Percentiles rank a stretch among this genome's conserved stretches.
phyloP scores from a whole-genome alignment of 2,113 vertebrate genomes.

The Strigops habroptila region DNA sequence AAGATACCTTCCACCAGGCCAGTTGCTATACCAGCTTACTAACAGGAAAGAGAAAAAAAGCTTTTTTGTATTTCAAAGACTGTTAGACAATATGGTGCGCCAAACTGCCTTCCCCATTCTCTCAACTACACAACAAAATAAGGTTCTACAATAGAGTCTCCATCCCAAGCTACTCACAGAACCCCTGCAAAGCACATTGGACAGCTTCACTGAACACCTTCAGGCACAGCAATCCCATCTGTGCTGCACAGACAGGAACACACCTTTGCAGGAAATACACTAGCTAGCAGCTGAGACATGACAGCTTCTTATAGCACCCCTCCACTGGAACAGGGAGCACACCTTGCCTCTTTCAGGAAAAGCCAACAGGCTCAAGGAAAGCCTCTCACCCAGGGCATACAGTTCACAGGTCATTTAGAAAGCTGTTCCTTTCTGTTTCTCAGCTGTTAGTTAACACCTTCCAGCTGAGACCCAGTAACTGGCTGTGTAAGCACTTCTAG shows the following conservation, averaged over 20 bases:
- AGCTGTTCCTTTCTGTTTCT: neutral
- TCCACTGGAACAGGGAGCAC: neutral
- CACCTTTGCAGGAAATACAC: neutral
- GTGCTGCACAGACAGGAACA: neutral
- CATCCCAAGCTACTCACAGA: rapidly evolving
- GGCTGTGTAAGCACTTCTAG: constrained; percentile 59
- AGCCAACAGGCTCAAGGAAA: neutral
- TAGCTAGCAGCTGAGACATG: neutral
- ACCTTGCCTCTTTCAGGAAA: neutral
- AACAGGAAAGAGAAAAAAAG: neutral
- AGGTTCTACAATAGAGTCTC: neutral
- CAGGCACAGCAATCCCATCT: neutral
- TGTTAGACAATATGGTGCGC: neutral
- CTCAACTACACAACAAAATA: neutral
- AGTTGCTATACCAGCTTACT: neutral
- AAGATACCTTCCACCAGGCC: neutral
- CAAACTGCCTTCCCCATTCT: neutral
- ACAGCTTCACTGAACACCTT: neutral
- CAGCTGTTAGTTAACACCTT: constrained; percentile 23
- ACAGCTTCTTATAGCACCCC: neutral
- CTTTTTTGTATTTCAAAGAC: neutral
- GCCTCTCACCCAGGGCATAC: neutral
- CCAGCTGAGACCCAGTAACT: constrained; percentile 14
- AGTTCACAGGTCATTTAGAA: neutral
- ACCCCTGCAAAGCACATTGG: neutral